These are phyloP conservation scores for Aleiodes sp. DNA, from an alignment of 1,140 invertebrate species.

Conservation along the genomic window DNA sequence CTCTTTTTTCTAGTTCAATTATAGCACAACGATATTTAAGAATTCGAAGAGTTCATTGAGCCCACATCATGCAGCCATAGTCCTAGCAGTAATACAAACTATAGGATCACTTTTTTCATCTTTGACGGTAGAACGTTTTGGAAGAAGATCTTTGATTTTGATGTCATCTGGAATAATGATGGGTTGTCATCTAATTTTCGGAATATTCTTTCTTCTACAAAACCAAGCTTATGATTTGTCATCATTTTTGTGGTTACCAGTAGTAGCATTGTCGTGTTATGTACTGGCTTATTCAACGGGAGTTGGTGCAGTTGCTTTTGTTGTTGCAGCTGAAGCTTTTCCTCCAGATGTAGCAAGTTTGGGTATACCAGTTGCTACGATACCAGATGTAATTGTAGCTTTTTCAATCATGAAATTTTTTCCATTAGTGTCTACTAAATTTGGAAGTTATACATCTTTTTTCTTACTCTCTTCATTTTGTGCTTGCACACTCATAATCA, in stretches of 20 bases:
- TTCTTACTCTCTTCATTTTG: constrained; percentile 48
- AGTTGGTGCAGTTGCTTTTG: constrained; percentile 67
- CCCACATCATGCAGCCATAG: constrained; percentile 66
- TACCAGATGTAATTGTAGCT: constrained; percentile 65
- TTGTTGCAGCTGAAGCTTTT: constrained; percentile 73
- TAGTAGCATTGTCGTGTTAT: constrained; percentile 67
- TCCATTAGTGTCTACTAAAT: constrained; percentile 41
- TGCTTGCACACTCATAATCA: constrained; percentile 42
- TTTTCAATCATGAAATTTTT: constrained; percentile 70
- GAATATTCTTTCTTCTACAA: constrained; percentile 62
- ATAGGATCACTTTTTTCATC: constrained; percentile 64
- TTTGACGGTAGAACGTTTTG: constrained; percentile 69
- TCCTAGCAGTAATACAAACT: constrained; percentile 62
- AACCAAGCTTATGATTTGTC: constrained; percentile 45
- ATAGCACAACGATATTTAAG: too few species aligned
- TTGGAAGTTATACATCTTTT: constrained; percentile 50
- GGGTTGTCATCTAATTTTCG: constrained; percentile 57
- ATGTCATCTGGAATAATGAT: constrained; percentile 64
- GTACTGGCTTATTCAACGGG: constrained; percentile 68
- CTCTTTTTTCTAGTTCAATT: too few species aligned
- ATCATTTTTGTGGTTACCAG: constrained; percentile 64
- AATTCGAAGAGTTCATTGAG: constrained; percentile 57
- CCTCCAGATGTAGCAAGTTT: constrained; percentile 62
- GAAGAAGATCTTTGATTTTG: constrained; percentile 68
- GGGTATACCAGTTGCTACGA: constrained; percentile 63